phyloP scores from a whole-genome alignment of 2,113 vertebrate genomes.

The Protobothrops flavoviridis region DNA sequence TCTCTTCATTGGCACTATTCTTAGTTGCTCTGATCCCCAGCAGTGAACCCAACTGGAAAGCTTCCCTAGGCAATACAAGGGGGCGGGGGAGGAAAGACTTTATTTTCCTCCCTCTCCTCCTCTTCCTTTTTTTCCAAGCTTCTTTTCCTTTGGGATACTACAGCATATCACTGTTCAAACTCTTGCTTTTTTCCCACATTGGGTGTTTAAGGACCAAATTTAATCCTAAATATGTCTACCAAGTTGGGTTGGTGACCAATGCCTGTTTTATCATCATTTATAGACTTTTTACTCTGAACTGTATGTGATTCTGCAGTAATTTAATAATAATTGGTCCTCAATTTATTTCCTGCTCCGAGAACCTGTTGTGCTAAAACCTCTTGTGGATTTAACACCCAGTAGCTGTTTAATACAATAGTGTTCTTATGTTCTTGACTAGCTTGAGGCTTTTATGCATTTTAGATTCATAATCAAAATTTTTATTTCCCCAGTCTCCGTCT shows the following conservation, averaged over 20 bases:
- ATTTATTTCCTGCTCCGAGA: neutral
- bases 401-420: neutral
- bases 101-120: neutral
- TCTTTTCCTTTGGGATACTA: neutral
- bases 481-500: neutral
- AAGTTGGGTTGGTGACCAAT: neutral
- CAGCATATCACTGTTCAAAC: neutral
- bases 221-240: neutral
- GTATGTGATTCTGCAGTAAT: neutral
- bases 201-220: neutral
- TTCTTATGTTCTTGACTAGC: neutral
- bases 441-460: neutral
- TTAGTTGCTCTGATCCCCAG: neutral
- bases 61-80: neutral
- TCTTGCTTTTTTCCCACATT: neutral
- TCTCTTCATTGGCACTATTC: neutral
- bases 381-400: neutral
- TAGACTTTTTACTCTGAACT: neutral
- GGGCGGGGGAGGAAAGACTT: neutral
- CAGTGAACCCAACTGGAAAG: neutral
- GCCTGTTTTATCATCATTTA: neutral
- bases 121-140: neutral
- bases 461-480: neutral
- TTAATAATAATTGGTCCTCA: neutral
- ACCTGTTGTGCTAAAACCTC: neutral